A percentile compares a stretch with the other conserved stretches of the same genome.
Evolutionary conservation across 2,113 vertebrate species (phyloP).

Genomic region (Camarhynchus parvulus): DNA sequence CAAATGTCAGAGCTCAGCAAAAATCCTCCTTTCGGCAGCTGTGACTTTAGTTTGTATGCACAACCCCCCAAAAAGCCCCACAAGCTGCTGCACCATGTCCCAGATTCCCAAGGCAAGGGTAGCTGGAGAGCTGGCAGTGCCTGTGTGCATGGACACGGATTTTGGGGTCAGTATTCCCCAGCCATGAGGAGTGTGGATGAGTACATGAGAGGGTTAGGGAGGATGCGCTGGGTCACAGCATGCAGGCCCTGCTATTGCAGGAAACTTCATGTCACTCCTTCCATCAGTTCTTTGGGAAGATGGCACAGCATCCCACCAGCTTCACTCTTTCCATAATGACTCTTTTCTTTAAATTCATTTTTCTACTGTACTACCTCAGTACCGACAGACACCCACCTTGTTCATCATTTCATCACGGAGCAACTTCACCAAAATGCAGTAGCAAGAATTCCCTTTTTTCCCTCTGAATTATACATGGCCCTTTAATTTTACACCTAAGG

Average conservation of each 20-base stretch:
- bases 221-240: background rate
- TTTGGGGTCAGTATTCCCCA: background rate
- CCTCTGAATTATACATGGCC: accelerated
- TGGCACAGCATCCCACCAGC: accelerated
- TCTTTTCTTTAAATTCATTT: background rate
- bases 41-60: background rate
- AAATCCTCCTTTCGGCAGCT: constrained; percentile 2
- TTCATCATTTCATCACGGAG: background rate
- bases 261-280: background rate
- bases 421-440: accelerated
- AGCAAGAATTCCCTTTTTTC: background rate
- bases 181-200: accelerated
- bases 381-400: background rate
- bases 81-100: background rate
- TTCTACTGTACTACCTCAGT: background rate
- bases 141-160: accelerated
- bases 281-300: background rate
- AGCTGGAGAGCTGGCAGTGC: background rate
- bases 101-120: background rate
- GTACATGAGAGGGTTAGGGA: background rate
- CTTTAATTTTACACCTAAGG: background rate
- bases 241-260: background rate
- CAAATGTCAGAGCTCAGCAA: background rate
- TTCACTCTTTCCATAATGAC: accelerated
- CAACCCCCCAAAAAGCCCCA: background rate